phyloP scores from a whole-genome alignment of 2,888 invertebrate genomes.

The Harmothoe impar region DNA sequence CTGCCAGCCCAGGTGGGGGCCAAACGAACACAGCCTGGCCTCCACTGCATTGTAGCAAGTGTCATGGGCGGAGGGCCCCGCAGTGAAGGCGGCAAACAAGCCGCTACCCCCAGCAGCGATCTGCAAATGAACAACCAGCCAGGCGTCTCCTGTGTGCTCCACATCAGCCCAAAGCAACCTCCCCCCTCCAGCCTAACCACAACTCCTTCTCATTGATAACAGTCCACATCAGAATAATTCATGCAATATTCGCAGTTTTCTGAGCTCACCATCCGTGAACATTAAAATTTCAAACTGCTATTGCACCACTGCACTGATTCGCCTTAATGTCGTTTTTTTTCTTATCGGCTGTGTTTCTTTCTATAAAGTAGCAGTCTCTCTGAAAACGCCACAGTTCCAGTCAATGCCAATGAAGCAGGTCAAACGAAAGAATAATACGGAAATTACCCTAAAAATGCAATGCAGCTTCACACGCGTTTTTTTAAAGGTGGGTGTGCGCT shows the following conservation, averaged over 20 bases:
- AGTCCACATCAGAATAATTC: slow-evolving; percentile 21
- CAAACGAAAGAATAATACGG: slow-evolving; percentile 19
- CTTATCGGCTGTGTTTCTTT: slow-evolving; percentile 26
- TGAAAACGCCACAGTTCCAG: background rate
- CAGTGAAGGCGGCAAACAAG: background rate
- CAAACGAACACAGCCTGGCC: background rate
- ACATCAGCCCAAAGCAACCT: background rate
- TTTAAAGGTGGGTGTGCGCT: background rate
- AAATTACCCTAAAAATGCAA: background rate
- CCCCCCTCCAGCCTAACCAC: background rate
- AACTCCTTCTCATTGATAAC: background rate
- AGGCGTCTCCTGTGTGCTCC: background rate
- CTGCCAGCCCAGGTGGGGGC: slow-evolving; percentile 14
- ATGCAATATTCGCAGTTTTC: background rate
- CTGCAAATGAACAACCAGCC: slow-evolving; percentile 32
- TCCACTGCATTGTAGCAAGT: slow-evolving; percentile 44
- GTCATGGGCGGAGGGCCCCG: slow-evolving; percentile 8
- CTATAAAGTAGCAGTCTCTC: background rate
- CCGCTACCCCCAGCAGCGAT: slow-evolving; percentile 44
- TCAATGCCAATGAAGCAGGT: background rate
- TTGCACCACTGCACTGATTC: slow-evolving; percentile 35
- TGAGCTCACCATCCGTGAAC: background rate
- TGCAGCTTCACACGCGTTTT: background rate
- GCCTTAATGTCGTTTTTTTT: slow-evolving; percentile 9
- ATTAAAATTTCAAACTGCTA: slow-evolving; percentile 43